Evolutionary conservation across 2,797 vertebrate genomes (phyloP), one percentile per base, ranked within the genome.

Genomic region (Sebastes minor): DNA sequence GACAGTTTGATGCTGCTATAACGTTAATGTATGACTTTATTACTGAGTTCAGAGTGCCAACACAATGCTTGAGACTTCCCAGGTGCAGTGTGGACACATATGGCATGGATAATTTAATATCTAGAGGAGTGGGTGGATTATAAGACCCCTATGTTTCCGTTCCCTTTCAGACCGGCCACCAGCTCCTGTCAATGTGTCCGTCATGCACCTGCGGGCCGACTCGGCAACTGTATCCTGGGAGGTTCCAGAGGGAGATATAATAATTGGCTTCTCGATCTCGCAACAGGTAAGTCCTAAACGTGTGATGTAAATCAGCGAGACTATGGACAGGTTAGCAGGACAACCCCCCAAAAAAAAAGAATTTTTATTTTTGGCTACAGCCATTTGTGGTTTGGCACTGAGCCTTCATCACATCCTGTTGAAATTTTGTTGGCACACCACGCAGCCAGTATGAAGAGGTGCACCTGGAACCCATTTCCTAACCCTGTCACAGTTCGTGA

Each of bases 211-310:
- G 92, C 96, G 97, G 91, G 96, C 98, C 18, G 97, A 99, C 95
- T 99, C 98, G 0, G 99, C 97, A 76, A 99, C 97, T 1, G 96
- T 99, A 42, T 98, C 97, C 79, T 99, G 99, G 98, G 99, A 99
- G 27, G 97, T 99, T 82, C 98, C 99, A 20, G 99, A 99, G 80
- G 98, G 99, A 86, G 98, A 99, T 0, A 91, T 98, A 82, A 96
- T 99, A 94, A 99, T 99, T 71, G 99, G 99, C 91, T 99, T 99
- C 87, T 98, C 98, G 61, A 97, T 99, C 89, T 97, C 97, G 16
- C 99, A 99, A 93, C 98, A 99, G 96, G 98, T 99, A 96, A 78
- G 84, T 79, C 16, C 49, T 20, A 22, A 60, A 46, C 8, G 18
- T 75, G 4, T 33, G 4, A 68, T 78, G 20, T 35, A 20, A 72